Conservation (phyloP, 2,113 vertebrate species). For the Rhea americana region DNA sequence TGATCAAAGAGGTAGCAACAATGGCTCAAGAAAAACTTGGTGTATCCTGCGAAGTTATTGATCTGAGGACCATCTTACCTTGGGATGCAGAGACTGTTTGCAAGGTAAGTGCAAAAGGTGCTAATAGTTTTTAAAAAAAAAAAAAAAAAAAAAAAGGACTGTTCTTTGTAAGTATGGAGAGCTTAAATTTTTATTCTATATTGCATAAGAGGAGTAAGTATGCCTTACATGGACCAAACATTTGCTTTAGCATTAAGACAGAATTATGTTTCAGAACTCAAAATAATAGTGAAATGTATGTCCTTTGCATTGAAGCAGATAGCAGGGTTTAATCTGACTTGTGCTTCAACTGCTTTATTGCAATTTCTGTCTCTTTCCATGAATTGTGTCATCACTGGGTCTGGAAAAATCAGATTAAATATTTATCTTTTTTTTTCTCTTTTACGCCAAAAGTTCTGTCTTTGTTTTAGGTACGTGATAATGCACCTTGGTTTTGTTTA, state of each 20-base stretch:
- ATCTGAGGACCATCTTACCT: constrained; percentile 93
- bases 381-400: background rate
- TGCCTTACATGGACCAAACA: background rate
- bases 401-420: background rate
- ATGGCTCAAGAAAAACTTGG: constrained; percentile 98
- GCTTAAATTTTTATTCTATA: background rate
- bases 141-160: background rate
- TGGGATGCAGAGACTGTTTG: constrained; percentile 95
- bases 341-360: background rate
- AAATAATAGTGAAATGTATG: background rate
- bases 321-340: background rate
- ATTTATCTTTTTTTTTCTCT: background rate
- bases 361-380: background rate
- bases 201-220: background rate
- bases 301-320: background rate
- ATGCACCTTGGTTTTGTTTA: background rate
- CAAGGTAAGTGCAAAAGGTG: constrained; percentile 80
- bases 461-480: background rate
- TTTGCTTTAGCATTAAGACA: background rate
- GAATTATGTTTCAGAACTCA: background rate
- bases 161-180: background rate
- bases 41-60: constrained; percentile 95
- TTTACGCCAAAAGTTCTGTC: background rate
- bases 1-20: constrained; percentile 90
- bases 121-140: background rate